A percentile compares a stretch with the other conserved stretches of the same genome.
Conservation (phyloP, 2,888 invertebrate species). For the Troglohyphantes excavatus region DNA sequence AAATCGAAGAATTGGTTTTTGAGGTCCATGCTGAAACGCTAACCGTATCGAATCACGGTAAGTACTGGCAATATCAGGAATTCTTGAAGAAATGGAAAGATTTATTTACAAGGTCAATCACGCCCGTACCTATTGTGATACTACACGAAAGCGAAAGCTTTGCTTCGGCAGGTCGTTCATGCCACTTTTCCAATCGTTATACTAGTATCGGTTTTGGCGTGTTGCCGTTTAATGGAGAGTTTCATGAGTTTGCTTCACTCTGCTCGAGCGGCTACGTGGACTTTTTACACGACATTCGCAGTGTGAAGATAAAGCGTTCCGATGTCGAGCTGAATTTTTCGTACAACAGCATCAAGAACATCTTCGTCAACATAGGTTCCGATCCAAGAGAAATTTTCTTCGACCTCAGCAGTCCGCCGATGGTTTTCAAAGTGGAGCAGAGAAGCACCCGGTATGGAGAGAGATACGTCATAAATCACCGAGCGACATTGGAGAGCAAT, state of each 20-base stretch:
- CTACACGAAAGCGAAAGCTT: slow-evolving; percentile 51
- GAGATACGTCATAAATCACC: slow-evolving; percentile 14
- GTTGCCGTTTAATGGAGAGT: slow-evolving; percentile 48
- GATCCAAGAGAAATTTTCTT: slow-evolving; percentile 44
- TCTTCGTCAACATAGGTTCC: slow-evolving; percentile 48
- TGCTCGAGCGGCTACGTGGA: neutral
- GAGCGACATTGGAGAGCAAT: too few species aligned
- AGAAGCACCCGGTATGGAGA: neutral
- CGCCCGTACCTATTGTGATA: neutral
- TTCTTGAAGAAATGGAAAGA: slow-evolving; percentile 49
- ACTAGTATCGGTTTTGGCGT: slow-evolving; percentile 23
- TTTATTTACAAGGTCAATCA: neutral
- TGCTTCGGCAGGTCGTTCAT: neutral
- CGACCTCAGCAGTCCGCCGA: slow-evolving; percentile 61
- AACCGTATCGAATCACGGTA: neutral
- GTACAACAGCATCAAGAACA: slow-evolving; percentile 51
- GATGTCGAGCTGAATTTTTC: slow-evolving; percentile 8
- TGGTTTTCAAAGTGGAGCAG: slow-evolving; percentile 18
- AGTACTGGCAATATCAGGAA: neutral
- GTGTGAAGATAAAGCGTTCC: neutral
- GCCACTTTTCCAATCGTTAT: neutral
- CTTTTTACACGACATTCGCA: slow-evolving; percentile 62
- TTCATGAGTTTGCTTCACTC: slow-evolving; percentile 3
- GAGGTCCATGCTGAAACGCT: slow-evolving; percentile 17
- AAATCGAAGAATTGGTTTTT: slow-evolving; percentile 58